These are phyloP conservation scores for Vanessa tameamea DNA, from an alignment of 1,140 invertebrate species.

Conservation along the genomic window DNA sequence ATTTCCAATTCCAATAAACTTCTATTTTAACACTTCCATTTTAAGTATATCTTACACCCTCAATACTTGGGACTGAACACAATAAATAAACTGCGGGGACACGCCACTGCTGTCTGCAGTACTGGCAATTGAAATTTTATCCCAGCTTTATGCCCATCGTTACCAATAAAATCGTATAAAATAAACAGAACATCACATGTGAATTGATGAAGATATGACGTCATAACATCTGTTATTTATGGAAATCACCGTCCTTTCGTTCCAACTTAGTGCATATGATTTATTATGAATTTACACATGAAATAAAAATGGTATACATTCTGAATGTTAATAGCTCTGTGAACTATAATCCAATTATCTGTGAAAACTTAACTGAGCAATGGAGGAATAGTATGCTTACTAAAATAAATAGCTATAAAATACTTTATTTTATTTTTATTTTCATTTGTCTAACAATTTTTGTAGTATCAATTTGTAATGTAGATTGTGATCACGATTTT, in stretches of 20 bases:
- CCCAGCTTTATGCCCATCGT: constrained; percentile 69
- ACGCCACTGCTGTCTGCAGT: constrained; percentile 64
- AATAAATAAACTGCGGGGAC: constrained; percentile 75
- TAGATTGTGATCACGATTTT: no score
- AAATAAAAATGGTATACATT: neutral
- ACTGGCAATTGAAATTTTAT: constrained; percentile 78
- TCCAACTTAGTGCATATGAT: constrained; percentile 42
- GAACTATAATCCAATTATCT: no score
- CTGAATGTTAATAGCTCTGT: no score
- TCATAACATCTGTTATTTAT: constrained; percentile 40
- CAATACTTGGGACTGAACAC: constrained; percentile 36
- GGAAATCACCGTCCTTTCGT: constrained; percentile 6
- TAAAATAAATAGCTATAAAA: no score
- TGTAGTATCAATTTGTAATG: no score
- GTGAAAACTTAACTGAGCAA: no score
- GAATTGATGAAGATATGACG: constrained; percentile 52
- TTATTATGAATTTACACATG: neutral
- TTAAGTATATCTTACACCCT: neutral
- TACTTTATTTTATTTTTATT: no score
- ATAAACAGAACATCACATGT: constrained; percentile 56
- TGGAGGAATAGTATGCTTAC: no score
- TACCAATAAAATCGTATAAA: constrained; percentile 71
- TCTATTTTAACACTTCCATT: constrained; percentile 6
- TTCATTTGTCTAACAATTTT: no score
- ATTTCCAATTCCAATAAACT: neutral